These are phyloP conservation scores for Digitonthophagus gazella DNA, from an alignment of 2,888 invertebrate genomes.

Conservation along the genomic window DNA sequence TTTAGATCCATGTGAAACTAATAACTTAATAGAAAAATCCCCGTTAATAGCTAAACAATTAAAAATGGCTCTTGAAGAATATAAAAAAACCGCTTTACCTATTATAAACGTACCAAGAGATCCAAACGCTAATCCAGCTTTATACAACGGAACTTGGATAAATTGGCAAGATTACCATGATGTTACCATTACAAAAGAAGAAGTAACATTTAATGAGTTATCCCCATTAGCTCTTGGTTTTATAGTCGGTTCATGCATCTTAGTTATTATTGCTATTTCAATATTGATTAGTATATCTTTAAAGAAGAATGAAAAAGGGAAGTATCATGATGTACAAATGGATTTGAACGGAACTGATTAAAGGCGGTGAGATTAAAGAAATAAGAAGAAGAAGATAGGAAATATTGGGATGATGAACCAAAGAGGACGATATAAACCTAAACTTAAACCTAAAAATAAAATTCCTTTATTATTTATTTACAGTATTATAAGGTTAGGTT, in stretches of 20 bases:
- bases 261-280: slow-evolving; percentile 38
- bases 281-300: slow-evolving; percentile 32
- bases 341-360: background rate
- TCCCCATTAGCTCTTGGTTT: slow-evolving; percentile 44
- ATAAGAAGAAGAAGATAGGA: background rate
- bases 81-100: slow-evolving; percentile 49
- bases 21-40: slow-evolving; percentile 50
- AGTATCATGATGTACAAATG: background rate
- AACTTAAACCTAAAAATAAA: background rate
- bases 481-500: no score
- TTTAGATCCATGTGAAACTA: slow-evolving; percentile 55
- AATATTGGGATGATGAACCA: background rate
- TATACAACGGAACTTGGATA: slow-evolving; percentile 59
- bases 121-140: slow-evolving; percentile 53
- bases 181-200: slow-evolving; percentile 27
- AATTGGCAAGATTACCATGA: slow-evolving; percentile 58
- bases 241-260: slow-evolving; percentile 42
- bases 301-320: background rate
- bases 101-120: slow-evolving; percentile 52
- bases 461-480: background rate
- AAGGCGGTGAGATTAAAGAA: no score
- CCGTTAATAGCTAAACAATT: slow-evolving; percentile 50
- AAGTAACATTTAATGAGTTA: slow-evolving; percentile 36
- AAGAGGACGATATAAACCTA: background rate
- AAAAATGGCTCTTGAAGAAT: slow-evolving; percentile 49